Base-by-base conservation (phyloP, 1,140 invertebrate species). In the Leguminivora glycinivorella region DNA sequence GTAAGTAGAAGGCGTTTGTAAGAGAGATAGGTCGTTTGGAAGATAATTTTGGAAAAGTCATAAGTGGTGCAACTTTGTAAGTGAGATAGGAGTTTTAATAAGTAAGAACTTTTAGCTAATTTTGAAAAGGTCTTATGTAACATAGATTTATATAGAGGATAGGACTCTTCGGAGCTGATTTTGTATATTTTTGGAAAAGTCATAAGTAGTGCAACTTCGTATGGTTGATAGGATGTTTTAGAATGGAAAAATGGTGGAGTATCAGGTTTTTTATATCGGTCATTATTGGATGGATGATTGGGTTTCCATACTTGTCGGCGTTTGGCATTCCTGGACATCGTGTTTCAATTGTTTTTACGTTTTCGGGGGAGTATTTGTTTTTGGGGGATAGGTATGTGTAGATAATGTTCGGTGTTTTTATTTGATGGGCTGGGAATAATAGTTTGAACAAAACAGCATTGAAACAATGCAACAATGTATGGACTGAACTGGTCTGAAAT, bases 231-330 rank as follows among this genome's bases (percentile, higher is more conserved):
- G 2, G 7, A 10, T 7, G 19, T 52, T 22, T 52, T 52, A 9
- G 4, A 22, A 52, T 22, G 5, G 47, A 22, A 9, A 22, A 22
- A 6, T 9, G n/a, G 6, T 52, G 47, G 47, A 6, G 47, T 52
- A 52, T 52, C 47, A 52, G 19, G 47, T 52, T 52, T 52, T 52
- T 52, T 52, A n/a, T 6, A 52, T 52, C 47, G 47, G 47, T 52
- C 47, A 52, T 52, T 52, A 52, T 52, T 52, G 47, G 47, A 52
- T 52, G 47, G 47, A 22, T n/a, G 47, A 52, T 52, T 52, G 47
- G 47, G 47, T 52, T 52, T 52, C 47, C 47, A 52, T 52, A 22
- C 47, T 52, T 52, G 47, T 52, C 43, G n/a, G 43, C 10, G 1
- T 52, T 22, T 52, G 47, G 22, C 17, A 52, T 52, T 52, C 47